Conservation (phyloP, 2,888 invertebrate genomes). For the Criorhina ranunculi region DNA sequence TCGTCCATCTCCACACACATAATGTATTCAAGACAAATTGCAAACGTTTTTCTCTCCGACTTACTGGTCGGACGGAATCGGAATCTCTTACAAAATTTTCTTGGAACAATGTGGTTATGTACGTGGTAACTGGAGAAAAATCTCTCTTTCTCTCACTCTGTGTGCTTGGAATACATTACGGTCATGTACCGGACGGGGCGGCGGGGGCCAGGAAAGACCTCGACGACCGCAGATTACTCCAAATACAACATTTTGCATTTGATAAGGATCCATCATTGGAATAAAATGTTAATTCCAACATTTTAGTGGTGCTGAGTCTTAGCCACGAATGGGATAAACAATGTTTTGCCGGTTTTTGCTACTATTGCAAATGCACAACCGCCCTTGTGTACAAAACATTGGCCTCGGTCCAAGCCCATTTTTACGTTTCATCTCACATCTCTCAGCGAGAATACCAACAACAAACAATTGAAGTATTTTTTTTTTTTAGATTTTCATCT, state of each 20-base stretch:
- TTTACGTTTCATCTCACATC: slow-evolving; percentile 62
- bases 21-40: slow-evolving; percentile 75
- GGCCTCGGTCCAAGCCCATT: slow-evolving; percentile 67
- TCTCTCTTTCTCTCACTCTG: slow-evolving; percentile 16
- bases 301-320: slow-evolving; percentile 29
- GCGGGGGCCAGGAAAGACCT: slow-evolving; percentile 52
- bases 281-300: slow-evolving; percentile 74
- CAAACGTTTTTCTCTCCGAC: slow-evolving; percentile 62
- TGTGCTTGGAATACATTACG: slow-evolving; percentile 59
- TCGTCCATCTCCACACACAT: slow-evolving; percentile 39
- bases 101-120: slow-evolving; percentile 61
- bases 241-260: slow-evolving; percentile 76
- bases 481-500: slow-evolving; percentile 58
- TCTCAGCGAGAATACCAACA: slow-evolving; percentile 29
- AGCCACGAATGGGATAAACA: slow-evolving; percentile 40
- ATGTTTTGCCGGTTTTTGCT: slow-evolving; percentile 43
- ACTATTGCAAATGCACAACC: slow-evolving; percentile 1
- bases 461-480: slow-evolving; percentile 63
- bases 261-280: slow-evolving; percentile 76
- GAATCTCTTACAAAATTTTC: slow-evolving; percentile 53
- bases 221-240: slow-evolving; percentile 75
- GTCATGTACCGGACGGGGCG: slow-evolving; percentile 36
- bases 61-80: slow-evolving; percentile 6
- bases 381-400: slow-evolving; percentile 18
- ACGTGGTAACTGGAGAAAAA: slow-evolving; percentile 38